Evolutionary conservation across 53 echinoderm and acorn worm genomes (phyloP).

Genomic region (Glandiceps talaboti): DNA sequence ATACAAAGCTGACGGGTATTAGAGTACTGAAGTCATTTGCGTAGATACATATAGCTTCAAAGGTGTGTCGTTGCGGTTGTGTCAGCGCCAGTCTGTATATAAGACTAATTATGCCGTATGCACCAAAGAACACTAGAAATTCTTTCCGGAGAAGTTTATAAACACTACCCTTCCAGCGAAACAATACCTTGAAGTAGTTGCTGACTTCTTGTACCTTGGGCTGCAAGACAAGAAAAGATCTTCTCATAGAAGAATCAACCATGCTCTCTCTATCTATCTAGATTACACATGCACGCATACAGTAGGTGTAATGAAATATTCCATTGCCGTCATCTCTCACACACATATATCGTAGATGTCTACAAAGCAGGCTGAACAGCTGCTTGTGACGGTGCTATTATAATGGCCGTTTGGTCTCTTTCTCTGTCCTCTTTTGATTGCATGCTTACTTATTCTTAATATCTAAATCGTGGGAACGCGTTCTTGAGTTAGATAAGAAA

Average conservation of each 20-base stretch:
- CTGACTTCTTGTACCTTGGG: not conserved
- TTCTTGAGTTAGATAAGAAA: no score
- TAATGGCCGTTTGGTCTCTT: no score
- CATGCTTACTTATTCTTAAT: no score
- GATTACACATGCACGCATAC: no score
- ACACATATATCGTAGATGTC: no score
- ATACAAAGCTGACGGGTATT: slow-evolving; percentile 8
- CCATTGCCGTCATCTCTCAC: no score
- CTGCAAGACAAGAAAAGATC: not conserved
- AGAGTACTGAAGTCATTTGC: not conserved
- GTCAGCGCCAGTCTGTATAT: slow-evolving; percentile 7
- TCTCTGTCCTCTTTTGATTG: no score
- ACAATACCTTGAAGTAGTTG: not conserved
- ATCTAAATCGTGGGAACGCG: no score
- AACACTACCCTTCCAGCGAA: slow-evolving; percentile 14
- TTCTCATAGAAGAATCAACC: not conserved
- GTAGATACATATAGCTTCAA: slow-evolving; percentile 8
- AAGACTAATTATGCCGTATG: slow-evolving; percentile 3
- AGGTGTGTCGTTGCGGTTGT: not conserved
- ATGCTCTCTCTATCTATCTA: no score
- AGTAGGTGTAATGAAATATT: no score
- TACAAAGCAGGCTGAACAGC: no score
- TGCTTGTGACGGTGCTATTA: no score
- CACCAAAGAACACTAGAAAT: slow-evolving; percentile 4
- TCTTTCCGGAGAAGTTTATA: slow-evolving; percentile 10